A percentile compares a stretch with the other conserved stretches of the same genome.
Evolutionary conservation across 2,797 vertebrate species (phyloP).

Genomic region (Rhinophrynus dorsalis): DNA sequence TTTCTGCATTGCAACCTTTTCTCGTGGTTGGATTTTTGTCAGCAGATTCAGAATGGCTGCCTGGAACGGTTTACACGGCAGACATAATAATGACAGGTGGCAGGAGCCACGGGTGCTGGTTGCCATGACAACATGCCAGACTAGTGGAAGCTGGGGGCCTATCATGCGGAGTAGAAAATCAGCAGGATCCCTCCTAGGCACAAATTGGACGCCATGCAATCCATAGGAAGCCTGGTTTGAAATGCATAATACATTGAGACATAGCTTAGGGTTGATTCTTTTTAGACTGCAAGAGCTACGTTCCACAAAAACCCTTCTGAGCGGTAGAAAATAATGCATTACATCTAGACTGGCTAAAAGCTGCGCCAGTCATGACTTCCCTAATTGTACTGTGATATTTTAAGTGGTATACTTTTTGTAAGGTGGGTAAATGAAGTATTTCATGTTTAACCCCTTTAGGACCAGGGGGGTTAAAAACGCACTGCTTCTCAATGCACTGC

Average conservation of each 20-base stretch:
- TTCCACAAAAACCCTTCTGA: background rate
- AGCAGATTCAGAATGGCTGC: conserved; percentile 46
- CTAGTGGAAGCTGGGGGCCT: conserved; percentile 61
- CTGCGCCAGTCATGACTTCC: background rate
- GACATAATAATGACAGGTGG: conserved; percentile 71
- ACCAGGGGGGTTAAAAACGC: no score
- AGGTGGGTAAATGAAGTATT: no score
- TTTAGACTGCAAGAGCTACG: conserved; percentile 14
- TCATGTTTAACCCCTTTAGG: no score
- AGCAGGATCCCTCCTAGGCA: conserved; percentile 44
- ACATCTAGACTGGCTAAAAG: background rate
- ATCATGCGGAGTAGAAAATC: conserved; percentile 51
- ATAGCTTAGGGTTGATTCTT: conserved; percentile 23
- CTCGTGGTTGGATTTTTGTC: conserved; percentile 42
- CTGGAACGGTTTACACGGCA: conserved; percentile 59
- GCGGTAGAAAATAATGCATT: background rate
- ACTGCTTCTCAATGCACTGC: no score
- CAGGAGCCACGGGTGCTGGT: conserved; percentile 68
- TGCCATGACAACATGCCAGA: conserved; percentile 66
- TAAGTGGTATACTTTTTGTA: no score
- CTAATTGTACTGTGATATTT: no score
- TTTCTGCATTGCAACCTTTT: background rate
- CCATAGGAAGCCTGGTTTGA: conserved; percentile 35
- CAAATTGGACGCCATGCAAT: conserved; percentile 42
- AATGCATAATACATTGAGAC: conserved; percentile 41